Evolutionary conservation across 2,113 vertebrate species (phyloP).

Genomic region (Verasper variegatus): DNA sequence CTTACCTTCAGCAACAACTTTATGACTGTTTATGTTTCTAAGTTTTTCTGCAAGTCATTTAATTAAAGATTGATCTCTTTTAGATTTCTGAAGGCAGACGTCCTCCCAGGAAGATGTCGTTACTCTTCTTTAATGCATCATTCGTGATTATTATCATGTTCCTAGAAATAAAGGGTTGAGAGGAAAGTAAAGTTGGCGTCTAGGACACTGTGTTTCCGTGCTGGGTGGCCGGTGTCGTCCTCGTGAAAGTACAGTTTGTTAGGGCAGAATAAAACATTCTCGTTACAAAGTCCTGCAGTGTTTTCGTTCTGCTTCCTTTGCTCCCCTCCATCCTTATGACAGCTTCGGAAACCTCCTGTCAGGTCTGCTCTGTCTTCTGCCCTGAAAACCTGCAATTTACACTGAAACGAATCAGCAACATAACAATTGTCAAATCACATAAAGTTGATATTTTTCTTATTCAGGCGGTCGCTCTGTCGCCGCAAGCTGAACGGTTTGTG

Average conservation of each 20-base stretch:
- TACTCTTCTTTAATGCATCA: too few species aligned
- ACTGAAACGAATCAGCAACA: constrained; percentile 28
- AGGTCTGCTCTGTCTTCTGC: constrained; percentile 22
- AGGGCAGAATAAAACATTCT: not conserved
- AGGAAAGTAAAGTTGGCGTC: not conserved
- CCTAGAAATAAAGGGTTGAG: not conserved
- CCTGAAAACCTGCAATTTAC: constrained; percentile 58
- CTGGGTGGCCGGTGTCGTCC: not conserved
- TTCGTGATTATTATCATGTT: constrained; percentile 11
- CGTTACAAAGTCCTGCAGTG: not conserved
- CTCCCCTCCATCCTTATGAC: constrained; percentile 27
- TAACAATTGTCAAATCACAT: constrained; percentile 46
- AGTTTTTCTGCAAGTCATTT: constrained; percentile 8
- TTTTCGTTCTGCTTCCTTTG: constrained; percentile 20
- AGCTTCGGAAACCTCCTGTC: constrained; percentile 44
- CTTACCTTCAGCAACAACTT: not conserved
- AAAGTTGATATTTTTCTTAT: constrained; percentile 27
- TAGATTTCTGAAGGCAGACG: not conserved
- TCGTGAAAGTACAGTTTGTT: not conserved
- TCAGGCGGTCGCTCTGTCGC: constrained; percentile 1
- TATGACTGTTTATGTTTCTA: not conserved
- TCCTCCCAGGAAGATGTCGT: not conserved
- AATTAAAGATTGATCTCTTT: constrained; percentile 12
- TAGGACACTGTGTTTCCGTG: not conserved
- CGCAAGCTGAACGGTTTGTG: constrained; percentile 1